phyloP scores from a whole-genome alignment of 2,113 vertebrate genomes.

The Apodemus sylvaticus region DNA sequence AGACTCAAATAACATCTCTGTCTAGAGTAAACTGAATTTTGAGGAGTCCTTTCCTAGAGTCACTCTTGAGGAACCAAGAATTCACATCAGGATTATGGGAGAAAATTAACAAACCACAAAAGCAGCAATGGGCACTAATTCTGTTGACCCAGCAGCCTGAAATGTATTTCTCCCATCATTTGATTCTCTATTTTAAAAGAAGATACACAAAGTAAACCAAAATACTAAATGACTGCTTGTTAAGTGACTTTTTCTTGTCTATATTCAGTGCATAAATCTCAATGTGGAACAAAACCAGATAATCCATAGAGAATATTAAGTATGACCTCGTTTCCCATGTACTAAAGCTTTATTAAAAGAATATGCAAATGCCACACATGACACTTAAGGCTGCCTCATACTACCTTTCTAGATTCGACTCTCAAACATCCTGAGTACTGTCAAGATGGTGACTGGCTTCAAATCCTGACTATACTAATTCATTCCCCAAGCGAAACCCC shows the following conservation, averaged over 20 bases:
- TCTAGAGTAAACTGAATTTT: neutral
- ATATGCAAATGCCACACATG: neutral
- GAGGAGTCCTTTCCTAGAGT: neutral
- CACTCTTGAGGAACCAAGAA: neutral
- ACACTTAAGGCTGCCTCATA: neutral
- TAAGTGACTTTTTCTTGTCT: slow-evolving; percentile 53
- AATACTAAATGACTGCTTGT: slow-evolving; percentile 45
- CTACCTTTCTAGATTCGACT: neutral
- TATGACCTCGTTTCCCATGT: slow-evolving; percentile 34
- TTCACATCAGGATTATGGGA: accelerated
- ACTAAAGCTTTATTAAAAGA: slow-evolving; percentile 11
- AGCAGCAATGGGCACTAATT: neutral
- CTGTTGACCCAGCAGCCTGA: neutral
- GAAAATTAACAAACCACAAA: neutral
- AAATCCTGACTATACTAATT: neutral
- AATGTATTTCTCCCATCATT: neutral
- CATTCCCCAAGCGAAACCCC: neutral
- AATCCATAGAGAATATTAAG: slow-evolving; percentile 53
- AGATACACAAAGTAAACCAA: slow-evolving; percentile 51
- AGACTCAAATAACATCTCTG: too few species aligned
- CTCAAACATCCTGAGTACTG: neutral
- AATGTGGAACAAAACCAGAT: slow-evolving; percentile 48
- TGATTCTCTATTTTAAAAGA: slow-evolving; percentile 58
- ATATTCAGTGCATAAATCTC: slow-evolving; percentile 49
- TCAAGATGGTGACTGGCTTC: neutral